Base-by-base conservation (phyloP, 2,888 invertebrate species). In the Drosophila colorata region DNA sequence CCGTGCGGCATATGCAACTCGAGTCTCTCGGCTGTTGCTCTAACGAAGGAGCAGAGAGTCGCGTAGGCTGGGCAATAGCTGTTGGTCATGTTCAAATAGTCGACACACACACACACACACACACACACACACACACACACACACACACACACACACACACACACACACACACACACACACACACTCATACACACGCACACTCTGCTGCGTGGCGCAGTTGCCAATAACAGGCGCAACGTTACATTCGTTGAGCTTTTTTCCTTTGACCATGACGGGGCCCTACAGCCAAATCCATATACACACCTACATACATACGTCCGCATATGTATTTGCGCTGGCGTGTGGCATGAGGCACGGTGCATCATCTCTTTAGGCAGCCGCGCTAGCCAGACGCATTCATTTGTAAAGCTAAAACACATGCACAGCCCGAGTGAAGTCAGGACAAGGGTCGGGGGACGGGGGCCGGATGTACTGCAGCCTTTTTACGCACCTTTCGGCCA, bases 1-100 rank as follows among this genome's bases (percentile, higher is more conserved):
- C 79, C 55, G 53, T 53, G 70, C 40, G 78, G 82, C 78, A 69
- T 78, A 69, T 88, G 86, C 83, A 88, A 88, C 86, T 82, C 82
- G 88, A 88, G 88, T 86, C 80, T 80, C 28, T 28, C 28, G 28
- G 9, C 73, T 53, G 67, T 28, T 49, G 33, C 49, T 33, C 75
- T 67, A 63, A 69, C 86, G 66, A 72, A 86, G 75, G 63, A 64
- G 66, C 66, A 71, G 60, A 67, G 69, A 16, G 38, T 46, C 66
- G 74, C 47, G 33, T 66, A 65, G 79, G 60, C 69, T 60, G 73
- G 61, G 87, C 76, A 16, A 82, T 74, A 80, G 80, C 87, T 81
- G 81, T 84, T 87, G 87, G 87, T 79, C 88, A 86, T 83, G 88
- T 88, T 82, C 76, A 79, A 88, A 83, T 78, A 74, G 69, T 57